phyloP scores from a whole-genome alignment of 2,888 invertebrate genomes.

The Dynastes hyllus region DNA sequence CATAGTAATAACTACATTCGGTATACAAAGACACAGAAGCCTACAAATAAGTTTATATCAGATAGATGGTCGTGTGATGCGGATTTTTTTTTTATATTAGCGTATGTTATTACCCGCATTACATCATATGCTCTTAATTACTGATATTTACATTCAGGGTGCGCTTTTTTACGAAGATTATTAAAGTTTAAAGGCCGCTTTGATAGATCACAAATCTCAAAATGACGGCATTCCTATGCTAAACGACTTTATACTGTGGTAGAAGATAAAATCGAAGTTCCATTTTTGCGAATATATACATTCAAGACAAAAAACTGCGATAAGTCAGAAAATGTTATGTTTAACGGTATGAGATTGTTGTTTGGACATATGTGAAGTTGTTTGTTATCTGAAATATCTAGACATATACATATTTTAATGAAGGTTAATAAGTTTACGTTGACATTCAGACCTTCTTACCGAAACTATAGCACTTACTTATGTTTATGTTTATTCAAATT shows the following conservation, averaged over 20 bases:
- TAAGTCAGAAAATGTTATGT: constrained; percentile 2
- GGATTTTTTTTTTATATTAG: constrained; percentile 16
- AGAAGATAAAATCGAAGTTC: constrained; percentile 20
- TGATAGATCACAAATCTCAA: constrained; percentile 30
- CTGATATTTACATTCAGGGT: constrained; percentile 16
- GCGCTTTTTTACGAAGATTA: constrained; percentile 23
- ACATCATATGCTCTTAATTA: constrained; percentile 37
- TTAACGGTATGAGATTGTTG: background rate
- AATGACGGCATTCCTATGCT: constrained; percentile 39
- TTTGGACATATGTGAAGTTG: background rate
- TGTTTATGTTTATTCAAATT: too few relatives aligned
- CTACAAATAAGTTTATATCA: too few relatives aligned
- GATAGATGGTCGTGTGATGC: too few relatives aligned
- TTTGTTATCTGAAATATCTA: background rate
- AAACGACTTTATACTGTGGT: background rate
- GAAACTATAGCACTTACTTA: too few relatives aligned
- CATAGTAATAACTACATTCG: too few relatives aligned
- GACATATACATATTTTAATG: background rate
- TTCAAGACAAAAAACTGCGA: background rate
- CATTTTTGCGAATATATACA: constrained; percentile 9
- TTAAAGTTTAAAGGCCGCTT: background rate
- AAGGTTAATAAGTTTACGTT: background rate
- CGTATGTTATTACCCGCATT: constrained; percentile 12
- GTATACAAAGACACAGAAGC: too few relatives aligned
- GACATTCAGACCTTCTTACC: background rate